These are phyloP conservation scores for Enteromius thamalakanensis DNA, from an alignment of 2,797 vertebrate species.

Conservation along the genomic window DNA sequence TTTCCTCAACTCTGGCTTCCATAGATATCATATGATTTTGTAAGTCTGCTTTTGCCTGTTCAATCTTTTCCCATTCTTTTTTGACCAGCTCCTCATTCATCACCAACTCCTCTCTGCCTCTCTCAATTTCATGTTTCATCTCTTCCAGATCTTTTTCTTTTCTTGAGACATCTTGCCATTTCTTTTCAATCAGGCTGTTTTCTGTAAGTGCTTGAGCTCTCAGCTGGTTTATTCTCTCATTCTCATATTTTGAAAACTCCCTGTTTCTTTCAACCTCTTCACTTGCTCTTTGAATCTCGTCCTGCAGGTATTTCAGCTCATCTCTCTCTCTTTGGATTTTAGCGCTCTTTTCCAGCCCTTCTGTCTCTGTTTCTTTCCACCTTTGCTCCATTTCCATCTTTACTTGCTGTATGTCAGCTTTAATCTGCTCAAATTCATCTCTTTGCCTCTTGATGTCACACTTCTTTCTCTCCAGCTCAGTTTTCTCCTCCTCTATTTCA, in stretches of 20 bases:
- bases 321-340: constrained; percentile 51
- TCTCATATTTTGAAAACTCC: constrained; percentile 48
- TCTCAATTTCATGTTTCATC: constrained; percentile 38
- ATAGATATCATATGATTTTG: constrained; percentile 37
- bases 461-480: constrained; percentile 59
- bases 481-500: constrained; percentile 53
- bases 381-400: constrained; percentile 59
- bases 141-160: constrained; percentile 56
- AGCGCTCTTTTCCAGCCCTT: constrained; percentile 45
- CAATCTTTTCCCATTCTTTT: constrained; percentile 51
- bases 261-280: constrained; percentile 49
- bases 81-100: constrained; percentile 46
- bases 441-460: constrained; percentile 53
- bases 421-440: constrained; percentile 58
- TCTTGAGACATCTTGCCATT: constrained; percentile 45
- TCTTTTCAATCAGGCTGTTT: constrained; percentile 53
- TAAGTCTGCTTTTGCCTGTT: constrained; percentile 38
- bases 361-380: constrained; percentile 47
- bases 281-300: constrained; percentile 49
- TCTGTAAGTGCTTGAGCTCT: constrained; percentile 52
- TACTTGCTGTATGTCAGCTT: constrained; percentile 54
- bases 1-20: constrained; percentile 45
- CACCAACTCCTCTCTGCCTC: constrained; percentile 42
- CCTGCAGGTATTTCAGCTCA: constrained; percentile 43
- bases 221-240: constrained; percentile 51